Base-by-base conservation (phyloP, 2,888 invertebrate species). In the Diogma glabrata region DNA sequence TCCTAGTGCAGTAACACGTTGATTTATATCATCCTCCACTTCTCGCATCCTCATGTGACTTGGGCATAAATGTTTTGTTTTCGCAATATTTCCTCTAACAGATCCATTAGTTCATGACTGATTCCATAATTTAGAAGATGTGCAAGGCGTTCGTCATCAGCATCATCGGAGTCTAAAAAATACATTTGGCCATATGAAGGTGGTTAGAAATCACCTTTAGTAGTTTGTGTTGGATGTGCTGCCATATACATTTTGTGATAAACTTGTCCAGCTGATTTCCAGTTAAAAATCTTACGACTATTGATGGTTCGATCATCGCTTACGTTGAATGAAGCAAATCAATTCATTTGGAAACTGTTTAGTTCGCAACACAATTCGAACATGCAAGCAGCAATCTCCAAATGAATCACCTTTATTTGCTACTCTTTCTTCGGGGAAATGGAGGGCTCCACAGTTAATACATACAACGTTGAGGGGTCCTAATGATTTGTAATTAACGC, bases 101-200 rank as follows among this genome's bases (percentile, higher is more conserved):
- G 33, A 33, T 33, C 33, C 33, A 33, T 33, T 33, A 33, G 14
- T 36, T 36, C 36, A 36, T 9, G 36, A 36, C 36, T 36, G 36
- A 36, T 36, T 33, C 33, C 33, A 33, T 33, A 33, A 33, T 33
- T 33, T 33, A 33, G 33, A 33, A 14, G 4, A 33, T 36, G 36
- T 36, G 36, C 36, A 36, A 36, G 12, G 9, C 36, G 36, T 36
- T 36, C 36, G 36, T 36, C 10, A 36, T 7, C 36, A 36, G 12
- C 16, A 36, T 8, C 36, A 36, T 8, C 36, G 36, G 36, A 36
- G 36, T 36, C 36, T 36, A 36, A 36, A 36, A 36, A 36, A 17
- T 36, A 36, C 36, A 36, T 36, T 33, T 33, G 33, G 33, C 33
- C 33, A 33, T 33, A 33, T 33, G 33, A 33, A n/a, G n/a, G n/a